Evolutionary conservation across 1,140 invertebrate species (phyloP), one percentile per base, ranked within the genome.

Genomic region (Aphis gossypii): DNA sequence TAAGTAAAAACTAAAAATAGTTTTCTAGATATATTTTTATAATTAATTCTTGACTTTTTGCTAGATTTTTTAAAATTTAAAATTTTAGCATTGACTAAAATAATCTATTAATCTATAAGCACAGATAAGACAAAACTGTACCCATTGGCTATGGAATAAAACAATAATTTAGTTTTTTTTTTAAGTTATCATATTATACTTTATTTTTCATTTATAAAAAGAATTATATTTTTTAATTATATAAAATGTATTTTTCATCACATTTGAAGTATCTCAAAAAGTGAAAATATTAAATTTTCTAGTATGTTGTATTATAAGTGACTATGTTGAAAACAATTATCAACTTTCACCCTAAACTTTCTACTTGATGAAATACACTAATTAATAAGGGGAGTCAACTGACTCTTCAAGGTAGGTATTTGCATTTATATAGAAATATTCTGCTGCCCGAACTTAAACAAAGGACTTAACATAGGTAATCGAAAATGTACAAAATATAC

Each of bases 341-440:
- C n/a, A 88, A 88, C 87, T 88, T 88, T 38, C 20, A 54, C 87
- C 51, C 18, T 21, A 51, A 88, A 88, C 87, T 51, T 88, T 87
- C 5, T 23, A 54, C n/a, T 88, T 88, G 87, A 88, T 38, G 41
- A 88, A 88, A 88, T 88, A 88, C 87, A 48, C 46, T 88, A 88
- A 88, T 88, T 88, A 51, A 54, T 88, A 48, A 48, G 46, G 38
- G 7, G 35, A 88, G 87, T 88, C 48, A 23, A 88, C 48, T 35
- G 87, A 30, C 46, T 88, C 35, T 44, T 44, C 25, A 46, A n/a
- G 30, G 18, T 88, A n/a, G 30, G 18, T 88, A 88, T 88, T 88
- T 88, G 87, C 87, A 88, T 88, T 88, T 88, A 88, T 88, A 54
- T 88, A 48, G 87, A 88, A 88, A 51, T 87, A 48, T 88, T 20